Evolutionary conservation across 1,140 invertebrate genomes (phyloP).

Genomic region (Halictus rubicundus): DNA sequence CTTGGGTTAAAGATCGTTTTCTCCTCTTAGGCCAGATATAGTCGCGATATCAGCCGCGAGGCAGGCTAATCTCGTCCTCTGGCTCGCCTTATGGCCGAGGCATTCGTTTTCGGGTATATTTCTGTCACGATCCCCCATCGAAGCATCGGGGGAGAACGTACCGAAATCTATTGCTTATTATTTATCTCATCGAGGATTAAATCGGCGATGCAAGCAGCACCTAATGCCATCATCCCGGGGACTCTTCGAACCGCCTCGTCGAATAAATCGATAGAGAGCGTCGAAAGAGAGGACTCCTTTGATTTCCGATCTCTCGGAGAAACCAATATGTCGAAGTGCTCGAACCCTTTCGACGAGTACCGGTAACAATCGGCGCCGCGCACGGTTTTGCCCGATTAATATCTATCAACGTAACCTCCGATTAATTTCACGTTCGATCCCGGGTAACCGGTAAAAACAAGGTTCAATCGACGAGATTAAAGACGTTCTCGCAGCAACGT

Average conservation of each 20-base stretch:
- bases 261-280: not conserved
- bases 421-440: not conserved
- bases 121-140: conserved; percentile 22
- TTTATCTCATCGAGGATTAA: not conserved
- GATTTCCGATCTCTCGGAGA: no score
- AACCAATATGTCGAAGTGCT: conserved; percentile 4
- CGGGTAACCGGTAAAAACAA: not conserved
- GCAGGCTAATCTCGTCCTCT: conserved; percentile 45
- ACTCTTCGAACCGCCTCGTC: no score
- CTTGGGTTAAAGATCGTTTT: conserved; percentile 67
- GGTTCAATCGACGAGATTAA: conserved; percentile 10
- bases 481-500: conserved; percentile 3
- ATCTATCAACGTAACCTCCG: not conserved
- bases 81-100: not conserved
- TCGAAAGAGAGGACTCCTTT: no score
- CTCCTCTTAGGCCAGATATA: conserved; percentile 48
- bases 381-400: not conserved
- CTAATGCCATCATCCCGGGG: no score
- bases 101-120: conserved; percentile 42
- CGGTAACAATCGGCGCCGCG: no score
- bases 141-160: conserved; percentile 4
- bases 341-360: not conserved
- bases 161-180: not conserved
- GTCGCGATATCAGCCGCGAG: conserved; percentile 48
- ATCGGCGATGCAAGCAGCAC: not conserved